Evolutionary conservation across 2,113 vertebrate species (phyloP).

Genomic region (Vulpes lagopus): DNA sequence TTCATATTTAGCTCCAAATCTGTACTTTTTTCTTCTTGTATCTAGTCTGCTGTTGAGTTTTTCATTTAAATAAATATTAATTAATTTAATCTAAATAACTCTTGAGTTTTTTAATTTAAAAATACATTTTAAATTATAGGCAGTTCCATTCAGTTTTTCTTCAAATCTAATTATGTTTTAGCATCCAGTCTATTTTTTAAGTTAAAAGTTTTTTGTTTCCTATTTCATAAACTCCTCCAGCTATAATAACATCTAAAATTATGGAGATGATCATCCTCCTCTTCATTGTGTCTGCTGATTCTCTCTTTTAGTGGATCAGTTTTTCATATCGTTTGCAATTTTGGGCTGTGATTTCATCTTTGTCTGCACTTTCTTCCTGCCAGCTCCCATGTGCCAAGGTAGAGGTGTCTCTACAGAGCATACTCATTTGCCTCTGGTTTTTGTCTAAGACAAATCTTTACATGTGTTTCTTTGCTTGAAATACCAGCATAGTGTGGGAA

Average conservation of each 20-base stretch:
- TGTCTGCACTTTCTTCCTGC: not conserved
- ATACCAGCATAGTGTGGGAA: not conserved
- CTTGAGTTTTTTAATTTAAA: not conserved
- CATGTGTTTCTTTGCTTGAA: not conserved
- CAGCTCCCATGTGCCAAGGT: no score
- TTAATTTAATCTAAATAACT: not conserved
- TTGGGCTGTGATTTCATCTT: not conserved
- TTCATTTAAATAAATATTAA: not conserved
- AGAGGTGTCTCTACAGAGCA: not conserved
- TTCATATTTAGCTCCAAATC: not conserved
- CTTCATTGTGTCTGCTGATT: not conserved
- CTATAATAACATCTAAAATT: not conserved
- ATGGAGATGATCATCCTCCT: not conserved
- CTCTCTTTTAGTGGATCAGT: not conserved
- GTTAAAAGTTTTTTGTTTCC: not conserved
- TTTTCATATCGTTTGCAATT: not conserved
- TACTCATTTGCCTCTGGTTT: not conserved
- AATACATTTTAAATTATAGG: not conserved
- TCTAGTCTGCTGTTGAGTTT: not conserved
- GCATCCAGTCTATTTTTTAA: not conserved
- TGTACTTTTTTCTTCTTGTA: not conserved
- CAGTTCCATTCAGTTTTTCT: not conserved
- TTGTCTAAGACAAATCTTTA: not conserved
- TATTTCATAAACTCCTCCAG: not conserved
- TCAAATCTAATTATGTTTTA: not conserved